Conservation (phyloP, 1,140 invertebrate species). For the Manduca sexta region DNA sequence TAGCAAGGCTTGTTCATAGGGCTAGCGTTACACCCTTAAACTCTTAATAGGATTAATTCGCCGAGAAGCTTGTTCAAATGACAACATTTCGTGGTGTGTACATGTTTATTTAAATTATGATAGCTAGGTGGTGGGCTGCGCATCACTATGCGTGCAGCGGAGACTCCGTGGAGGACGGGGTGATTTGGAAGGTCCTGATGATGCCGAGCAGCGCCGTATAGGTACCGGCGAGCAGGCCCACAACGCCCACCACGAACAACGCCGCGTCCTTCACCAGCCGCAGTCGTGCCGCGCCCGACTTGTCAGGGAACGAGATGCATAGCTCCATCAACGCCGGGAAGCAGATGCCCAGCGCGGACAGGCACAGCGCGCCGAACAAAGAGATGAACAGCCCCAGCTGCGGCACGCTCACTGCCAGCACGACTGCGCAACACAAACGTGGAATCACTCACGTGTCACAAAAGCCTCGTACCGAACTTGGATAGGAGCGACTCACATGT, state of each 20-base stretch:
- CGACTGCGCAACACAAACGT: conserved; percentile 73
- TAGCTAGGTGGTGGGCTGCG: background rate
- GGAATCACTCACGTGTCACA: background rate
- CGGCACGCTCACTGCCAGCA: conserved; percentile 84
- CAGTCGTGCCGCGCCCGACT: conserved; percentile 60
- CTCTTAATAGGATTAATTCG: no score
- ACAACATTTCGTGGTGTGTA: no score
- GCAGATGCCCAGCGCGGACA: conserved; percentile 89
- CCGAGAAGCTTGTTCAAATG: no score
- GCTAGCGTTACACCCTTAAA: no score
- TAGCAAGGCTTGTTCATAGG: no score
- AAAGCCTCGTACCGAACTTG: no score
- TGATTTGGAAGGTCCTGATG: conserved; percentile 47
- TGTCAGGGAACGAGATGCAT: conserved; percentile 63
- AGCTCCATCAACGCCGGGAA: conserved; percentile 90
- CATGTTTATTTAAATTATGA: no score
- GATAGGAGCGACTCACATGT: conserved; percentile 79
- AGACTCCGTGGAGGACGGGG: background rate
- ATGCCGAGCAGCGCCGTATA: conserved; percentile 80
- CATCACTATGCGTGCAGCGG: conserved; percentile 1
- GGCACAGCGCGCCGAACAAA: conserved; percentile 89
- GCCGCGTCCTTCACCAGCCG: conserved; percentile 74
- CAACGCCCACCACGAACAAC: conserved; percentile 77
- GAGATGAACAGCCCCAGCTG: conserved; percentile 92
- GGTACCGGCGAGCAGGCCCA: conserved; percentile 81